A percentile compares a stretch with the other conserved stretches of the same genome.
Evolutionary conservation across 2,888 invertebrate genomes (phyloP).

Genomic region (Thereva nobilitata): DNA sequence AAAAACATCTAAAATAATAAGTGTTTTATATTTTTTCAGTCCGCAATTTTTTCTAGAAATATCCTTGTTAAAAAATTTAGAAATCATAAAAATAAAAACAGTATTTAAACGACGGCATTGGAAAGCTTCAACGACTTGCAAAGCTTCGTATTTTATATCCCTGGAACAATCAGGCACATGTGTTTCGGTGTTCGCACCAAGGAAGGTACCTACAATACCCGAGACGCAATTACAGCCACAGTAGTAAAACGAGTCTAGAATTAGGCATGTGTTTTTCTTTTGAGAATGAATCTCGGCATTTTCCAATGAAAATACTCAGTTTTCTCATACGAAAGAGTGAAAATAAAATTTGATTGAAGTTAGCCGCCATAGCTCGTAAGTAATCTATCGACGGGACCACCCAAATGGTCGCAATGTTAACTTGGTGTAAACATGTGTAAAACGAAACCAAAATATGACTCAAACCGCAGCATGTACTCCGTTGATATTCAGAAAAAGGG

Average conservation of each 20-base stretch:
- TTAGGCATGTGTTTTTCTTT: slow-evolving; percentile 21
- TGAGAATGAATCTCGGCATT: slow-evolving; percentile 11
- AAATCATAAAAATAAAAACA: no score
- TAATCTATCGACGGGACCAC: slow-evolving; percentile 40
- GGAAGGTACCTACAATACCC: no score
- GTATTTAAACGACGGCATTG: no score
- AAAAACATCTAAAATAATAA: no score
- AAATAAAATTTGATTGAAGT: slow-evolving; percentile 42
- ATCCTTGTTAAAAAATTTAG: no score
- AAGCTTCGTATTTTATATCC: no score
- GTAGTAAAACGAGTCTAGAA: slow-evolving; percentile 6
- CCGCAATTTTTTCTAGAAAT: no score
- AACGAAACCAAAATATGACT: slow-evolving; percentile 41
- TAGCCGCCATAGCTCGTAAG: slow-evolving; percentile 34
- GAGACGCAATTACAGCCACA: slow-evolving; percentile 3
- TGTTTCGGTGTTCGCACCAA: background rate
- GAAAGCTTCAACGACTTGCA: no score
- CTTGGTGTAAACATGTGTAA: slow-evolving; percentile 42
- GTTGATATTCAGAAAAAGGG: slow-evolving; percentile 8
- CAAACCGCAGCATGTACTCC: slow-evolving; percentile 19
- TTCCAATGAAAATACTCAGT: slow-evolving; percentile 30
- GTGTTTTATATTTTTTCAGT: no score
- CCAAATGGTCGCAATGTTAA: slow-evolving; percentile 38
- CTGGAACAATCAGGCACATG: background rate
- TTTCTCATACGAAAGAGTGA: slow-evolving; percentile 41